Evolutionary conservation across 2,797 vertebrate genomes (phyloP).

Genomic region (Pelobates cultripes): DNA sequence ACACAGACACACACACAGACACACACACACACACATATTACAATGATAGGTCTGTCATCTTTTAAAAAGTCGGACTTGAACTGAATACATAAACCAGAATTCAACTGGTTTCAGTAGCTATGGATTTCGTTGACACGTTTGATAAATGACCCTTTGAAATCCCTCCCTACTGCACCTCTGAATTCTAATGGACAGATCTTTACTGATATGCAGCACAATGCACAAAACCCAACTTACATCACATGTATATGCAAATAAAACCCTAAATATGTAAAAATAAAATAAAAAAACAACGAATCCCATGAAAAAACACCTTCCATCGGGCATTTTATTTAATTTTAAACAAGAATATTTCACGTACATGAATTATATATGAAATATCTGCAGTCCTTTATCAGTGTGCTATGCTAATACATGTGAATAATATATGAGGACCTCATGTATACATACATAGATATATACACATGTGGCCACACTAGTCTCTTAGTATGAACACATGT

Average conservation of each 20-base stretch:
- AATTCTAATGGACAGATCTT: background rate
- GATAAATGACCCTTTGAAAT: slow-evolving; percentile 38
- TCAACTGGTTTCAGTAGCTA: background rate
- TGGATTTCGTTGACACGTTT: slow-evolving; percentile 28
- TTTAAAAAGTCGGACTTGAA: background rate
- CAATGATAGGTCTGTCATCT: background rate
- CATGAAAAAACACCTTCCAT: background rate
- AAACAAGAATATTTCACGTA: too few species aligned
- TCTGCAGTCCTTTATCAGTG: too few species aligned
- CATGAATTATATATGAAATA: too few species aligned
- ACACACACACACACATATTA: too few species aligned
- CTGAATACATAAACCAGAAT: background rate
- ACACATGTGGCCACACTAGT: too few species aligned
- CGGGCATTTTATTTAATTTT: too few species aligned
- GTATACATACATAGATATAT: too few species aligned
- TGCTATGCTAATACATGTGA: too few species aligned
- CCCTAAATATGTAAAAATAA: background rate
- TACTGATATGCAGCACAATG: background rate
- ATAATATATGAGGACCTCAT: too few species aligned
- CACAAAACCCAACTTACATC: background rate
- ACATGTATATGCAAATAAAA: background rate
- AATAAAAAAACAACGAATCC: background rate
- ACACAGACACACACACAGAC: too few species aligned
- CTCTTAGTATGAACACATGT: too few species aligned
- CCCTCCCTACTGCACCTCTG: slow-evolving; percentile 23